Conservation (phyloP, 2,888 invertebrate species). For the Listrodromus nycthemerus region DNA sequence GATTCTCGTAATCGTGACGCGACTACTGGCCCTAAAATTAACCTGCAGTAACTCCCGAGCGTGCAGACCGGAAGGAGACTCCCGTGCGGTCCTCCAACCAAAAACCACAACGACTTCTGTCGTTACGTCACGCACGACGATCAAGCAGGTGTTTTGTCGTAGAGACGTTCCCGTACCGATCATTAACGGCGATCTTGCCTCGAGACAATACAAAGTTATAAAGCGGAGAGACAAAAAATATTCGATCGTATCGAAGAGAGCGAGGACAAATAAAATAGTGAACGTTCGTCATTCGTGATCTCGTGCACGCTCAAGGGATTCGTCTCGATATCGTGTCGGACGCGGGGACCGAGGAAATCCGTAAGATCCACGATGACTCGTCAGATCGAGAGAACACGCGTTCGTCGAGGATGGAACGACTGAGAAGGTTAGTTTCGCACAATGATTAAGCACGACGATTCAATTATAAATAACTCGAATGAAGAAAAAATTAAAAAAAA, state of each 20-base stretch:
- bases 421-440: conserved; percentile 53
- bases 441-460: background rate
- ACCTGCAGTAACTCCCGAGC: background rate
- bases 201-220: background rate
- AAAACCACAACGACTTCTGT: conserved; percentile 10
- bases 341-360: background rate
- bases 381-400: conserved; percentile 43
- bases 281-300: conserved; percentile 45
- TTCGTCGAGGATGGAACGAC: conserved; percentile 52
- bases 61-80: conserved; percentile 5
- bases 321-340: conserved; percentile 27
- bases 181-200: background rate
- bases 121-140: conserved; percentile 30
- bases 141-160: conserved; percentile 49
- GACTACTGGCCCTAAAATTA: conserved; percentile 18
- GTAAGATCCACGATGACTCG: conserved; percentile 55
- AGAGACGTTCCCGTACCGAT: background rate
- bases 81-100: background rate
- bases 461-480: background rate
- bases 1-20: conserved; percentile 5
- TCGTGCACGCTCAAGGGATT: conserved; percentile 51
- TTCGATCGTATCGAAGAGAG: background rate
- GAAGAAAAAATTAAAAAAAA: background rate
- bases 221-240: background rate
- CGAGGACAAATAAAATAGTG: conserved; percentile 11